These are phyloP conservation scores for Xestia c-nigrum DNA, from an alignment of 2,888 invertebrate species.

Conservation along the genomic window DNA sequence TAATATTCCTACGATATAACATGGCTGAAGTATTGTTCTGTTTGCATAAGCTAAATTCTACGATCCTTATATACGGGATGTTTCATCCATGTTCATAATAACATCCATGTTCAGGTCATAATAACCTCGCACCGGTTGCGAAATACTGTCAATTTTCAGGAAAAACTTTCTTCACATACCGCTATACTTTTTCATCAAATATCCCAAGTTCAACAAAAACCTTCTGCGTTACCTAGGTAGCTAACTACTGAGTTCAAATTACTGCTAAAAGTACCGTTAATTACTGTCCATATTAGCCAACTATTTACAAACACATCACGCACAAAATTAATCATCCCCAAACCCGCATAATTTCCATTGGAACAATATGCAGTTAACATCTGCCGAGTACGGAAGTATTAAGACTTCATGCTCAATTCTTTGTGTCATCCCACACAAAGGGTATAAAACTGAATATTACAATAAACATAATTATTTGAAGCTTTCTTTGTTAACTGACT, in stretches of 20 bases:
- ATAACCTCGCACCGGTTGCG: neutral
- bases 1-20: neutral
- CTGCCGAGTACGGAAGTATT: constrained; percentile 53
- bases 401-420: constrained; percentile 1
- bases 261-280: neutral
- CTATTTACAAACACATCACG: constrained; percentile 27
- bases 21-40: neutral
- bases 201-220: neutral
- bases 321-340: constrained; percentile 31
- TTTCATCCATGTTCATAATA: neutral
- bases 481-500: constrained; percentile 67
- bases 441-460: constrained; percentile 43
- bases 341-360: constrained; percentile 52
- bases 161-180: neutral
- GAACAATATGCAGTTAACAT: constrained; percentile 49
- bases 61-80: neutral
- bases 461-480: constrained; percentile 48
- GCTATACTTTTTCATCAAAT: neutral
- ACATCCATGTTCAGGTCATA: neutral
- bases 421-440: constrained; percentile 51
- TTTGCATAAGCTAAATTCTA: neutral
- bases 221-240: neutral
- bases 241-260: neutral
- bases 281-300: constrained; percentile 6
- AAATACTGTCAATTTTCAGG: neutral